phyloP scores from a whole-genome alignment of 2,113 vertebrate genomes.

The Hydrolagus affinis region DNA sequence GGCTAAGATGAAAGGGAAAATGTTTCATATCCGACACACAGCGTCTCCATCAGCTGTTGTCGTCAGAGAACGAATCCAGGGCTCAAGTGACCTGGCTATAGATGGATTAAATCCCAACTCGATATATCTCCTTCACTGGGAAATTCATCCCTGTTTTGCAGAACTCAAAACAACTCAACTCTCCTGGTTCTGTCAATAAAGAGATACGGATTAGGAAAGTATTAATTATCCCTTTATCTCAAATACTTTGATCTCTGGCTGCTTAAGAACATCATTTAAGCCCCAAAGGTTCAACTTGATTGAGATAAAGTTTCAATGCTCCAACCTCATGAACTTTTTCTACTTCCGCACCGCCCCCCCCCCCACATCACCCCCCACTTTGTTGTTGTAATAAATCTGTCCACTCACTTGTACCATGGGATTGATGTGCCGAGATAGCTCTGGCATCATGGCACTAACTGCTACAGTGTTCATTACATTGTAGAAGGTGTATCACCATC shows the following conservation, averaged over 20 bases:
- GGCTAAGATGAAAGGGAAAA: conserved; percentile 10
- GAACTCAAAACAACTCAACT: conserved; percentile 5
- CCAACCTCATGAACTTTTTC: not conserved
- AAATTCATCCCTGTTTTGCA: conserved; percentile 16
- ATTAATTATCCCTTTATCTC: conserved; percentile 28
- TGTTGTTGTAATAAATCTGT: not conserved
- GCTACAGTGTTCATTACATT: not conserved
- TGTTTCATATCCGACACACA: conserved; percentile 14
- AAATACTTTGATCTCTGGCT: conserved; percentile 10
- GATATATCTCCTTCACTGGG: conserved; percentile 22
- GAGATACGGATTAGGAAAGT: conserved; percentile 27
- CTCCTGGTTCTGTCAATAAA: not conserved
- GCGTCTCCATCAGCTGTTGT: conserved; percentile 9
- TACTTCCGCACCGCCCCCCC: too few relatives aligned
- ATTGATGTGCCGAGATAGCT: not conserved
- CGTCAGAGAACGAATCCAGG: not conserved
- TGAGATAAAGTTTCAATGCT: not conserved
- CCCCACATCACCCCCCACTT: not conserved
- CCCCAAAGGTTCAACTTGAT: not conserved
- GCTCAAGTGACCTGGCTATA: conserved; percentile 2
- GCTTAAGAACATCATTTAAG: not conserved
- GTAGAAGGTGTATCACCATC: not conserved
- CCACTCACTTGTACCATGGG: not conserved
- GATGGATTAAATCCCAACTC: conserved; percentile 20
- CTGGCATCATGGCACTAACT: not conserved